Conservation (phyloP, 2,888 invertebrate genomes). For the Abrostola tripartita region DNA sequence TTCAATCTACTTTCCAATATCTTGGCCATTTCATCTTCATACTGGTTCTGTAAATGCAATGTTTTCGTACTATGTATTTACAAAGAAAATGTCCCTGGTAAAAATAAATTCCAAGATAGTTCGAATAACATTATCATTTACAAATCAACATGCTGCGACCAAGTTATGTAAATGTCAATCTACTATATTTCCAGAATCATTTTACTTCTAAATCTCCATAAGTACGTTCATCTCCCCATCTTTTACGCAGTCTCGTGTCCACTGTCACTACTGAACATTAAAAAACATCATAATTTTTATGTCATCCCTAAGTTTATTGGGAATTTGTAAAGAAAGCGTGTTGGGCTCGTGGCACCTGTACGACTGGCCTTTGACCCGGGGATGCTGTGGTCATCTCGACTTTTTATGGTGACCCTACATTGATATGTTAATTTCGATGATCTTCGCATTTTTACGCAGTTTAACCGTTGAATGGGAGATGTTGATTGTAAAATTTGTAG, state of each 20-base stretch:
- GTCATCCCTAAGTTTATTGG: conserved; percentile 55
- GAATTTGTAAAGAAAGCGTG: conserved; percentile 61
- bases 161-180: conserved; percentile 53
- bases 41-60: conserved; percentile 16
- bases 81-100: conserved; percentile 16
- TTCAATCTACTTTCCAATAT: conserved; percentile 6
- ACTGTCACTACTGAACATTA: conserved; percentile 58
- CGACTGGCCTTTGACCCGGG: conserved; percentile 52
- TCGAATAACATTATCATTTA: conserved; percentile 48
- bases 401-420: conserved; percentile 50
- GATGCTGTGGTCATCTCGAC: conserved; percentile 59
- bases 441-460: conserved; percentile 47
- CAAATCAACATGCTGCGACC: conserved; percentile 41
- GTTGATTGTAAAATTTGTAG: conserved; percentile 50
- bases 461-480: conserved; percentile 35
- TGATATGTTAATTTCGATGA: conserved; percentile 52
- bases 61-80: conserved; percentile 20
- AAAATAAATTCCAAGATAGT: conserved; percentile 32
- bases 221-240: conserved; percentile 56
- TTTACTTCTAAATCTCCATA: conserved; percentile 54
- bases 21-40: conserved; percentile 4
- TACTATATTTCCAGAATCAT: conserved; percentile 48
- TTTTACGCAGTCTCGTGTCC: conserved; percentile 54
- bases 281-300: conserved; percentile 56
- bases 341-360: conserved; percentile 55